Conservation (phyloP, 2,113 vertebrate genomes). For the Ellobius talpinus region DNA sequence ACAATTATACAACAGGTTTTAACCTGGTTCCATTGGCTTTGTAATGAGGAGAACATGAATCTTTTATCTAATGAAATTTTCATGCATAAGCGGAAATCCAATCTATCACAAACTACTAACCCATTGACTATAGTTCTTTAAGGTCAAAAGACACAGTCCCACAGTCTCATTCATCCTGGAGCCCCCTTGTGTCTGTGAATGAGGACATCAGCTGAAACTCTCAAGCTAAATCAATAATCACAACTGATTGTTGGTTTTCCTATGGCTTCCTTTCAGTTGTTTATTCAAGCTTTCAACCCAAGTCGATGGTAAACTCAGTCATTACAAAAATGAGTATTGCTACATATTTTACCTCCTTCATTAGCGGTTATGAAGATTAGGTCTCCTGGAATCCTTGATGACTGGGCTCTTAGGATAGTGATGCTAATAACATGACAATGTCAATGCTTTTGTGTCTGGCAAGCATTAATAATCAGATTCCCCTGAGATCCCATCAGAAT, state of each 20-base stretch:
- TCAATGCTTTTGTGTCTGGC: slow-evolving; percentile 69
- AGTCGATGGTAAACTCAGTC: slow-evolving; percentile 64
- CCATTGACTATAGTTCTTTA: not conserved
- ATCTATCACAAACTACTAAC: slow-evolving; percentile 46
- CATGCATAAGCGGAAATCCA: slow-evolving; percentile 46
- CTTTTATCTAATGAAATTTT: slow-evolving; percentile 54
- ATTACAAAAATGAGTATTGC: slow-evolving; percentile 62
- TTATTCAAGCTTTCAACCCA: slow-evolving; percentile 64
- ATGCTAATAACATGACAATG: slow-evolving; percentile 65
- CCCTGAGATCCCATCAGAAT: slow-evolving; percentile 55
- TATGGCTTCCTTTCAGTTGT: slow-evolving; percentile 54
- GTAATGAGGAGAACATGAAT: slow-evolving; percentile 31
- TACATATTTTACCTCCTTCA: slow-evolving; percentile 71
- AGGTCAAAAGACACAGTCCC: not conserved
- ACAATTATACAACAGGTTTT: slow-evolving; percentile 26
- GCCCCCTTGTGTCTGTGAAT: slow-evolving; percentile 2
- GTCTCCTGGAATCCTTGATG: slow-evolving; percentile 69
- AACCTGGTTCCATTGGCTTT: slow-evolving; percentile 34
- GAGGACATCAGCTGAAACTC: slow-evolving; percentile 22
- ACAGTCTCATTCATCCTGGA: not conserved
- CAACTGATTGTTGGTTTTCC: not conserved
- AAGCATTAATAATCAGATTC: slow-evolving; percentile 72
- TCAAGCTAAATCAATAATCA: slow-evolving; percentile 55
- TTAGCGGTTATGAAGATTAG: slow-evolving; percentile 72
- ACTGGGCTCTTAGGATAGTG: slow-evolving; percentile 65